A percentile compares a stretch with the other conserved stretches of the same genome.
Evolutionary conservation across 2,888 invertebrate genomes (phyloP).

Genomic region (Ophonus ardosiacus): DNA sequence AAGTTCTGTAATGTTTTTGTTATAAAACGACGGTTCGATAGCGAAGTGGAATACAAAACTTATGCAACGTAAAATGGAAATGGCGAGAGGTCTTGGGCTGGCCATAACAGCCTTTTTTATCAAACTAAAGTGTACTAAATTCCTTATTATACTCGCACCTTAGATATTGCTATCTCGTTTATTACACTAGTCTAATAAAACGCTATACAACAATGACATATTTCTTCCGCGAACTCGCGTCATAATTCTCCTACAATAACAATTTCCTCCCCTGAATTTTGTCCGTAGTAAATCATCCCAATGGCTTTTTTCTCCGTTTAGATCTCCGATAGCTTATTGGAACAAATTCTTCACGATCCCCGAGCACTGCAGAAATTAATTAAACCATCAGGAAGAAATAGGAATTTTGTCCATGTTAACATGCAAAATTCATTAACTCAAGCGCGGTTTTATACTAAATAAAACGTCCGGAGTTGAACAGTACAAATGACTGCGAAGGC

Average conservation of each 20-base stretch:
- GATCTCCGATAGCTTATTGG: slow-evolving; percentile 25
- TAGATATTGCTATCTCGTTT: not conserved
- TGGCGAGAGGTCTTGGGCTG: too few relatives aligned
- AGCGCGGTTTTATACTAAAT: slow-evolving; percentile 45
- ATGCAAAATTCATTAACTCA: slow-evolving; percentile 46
- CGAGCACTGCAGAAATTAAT: not conserved
- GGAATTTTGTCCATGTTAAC: slow-evolving; percentile 5
- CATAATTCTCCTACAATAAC: slow-evolving; percentile 13
- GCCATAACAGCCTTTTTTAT: too few relatives aligned
- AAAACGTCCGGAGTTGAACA: slow-evolving; percentile 20
- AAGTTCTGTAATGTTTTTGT: too few relatives aligned
- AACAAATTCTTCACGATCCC: slow-evolving; percentile 16
- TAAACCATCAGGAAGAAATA: slow-evolving; percentile 1
- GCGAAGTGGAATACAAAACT: too few relatives aligned
- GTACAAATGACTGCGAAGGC: slow-evolving; percentile 39
- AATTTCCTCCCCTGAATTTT: slow-evolving; percentile 18
- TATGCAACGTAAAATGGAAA: too few relatives aligned
- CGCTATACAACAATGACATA: not conserved
- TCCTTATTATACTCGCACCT: not conserved
- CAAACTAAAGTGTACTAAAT: not conserved
- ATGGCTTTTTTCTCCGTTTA: slow-evolving; percentile 25
- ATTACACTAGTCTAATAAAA: not conserved
- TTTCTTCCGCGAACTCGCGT: not conserved
- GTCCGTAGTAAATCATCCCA: slow-evolving; percentile 3
- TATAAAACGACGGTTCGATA: too few relatives aligned